Evolutionary conservation across 2,888 invertebrate genomes (phyloP).

Genomic region (Vanessa cardui): DNA sequence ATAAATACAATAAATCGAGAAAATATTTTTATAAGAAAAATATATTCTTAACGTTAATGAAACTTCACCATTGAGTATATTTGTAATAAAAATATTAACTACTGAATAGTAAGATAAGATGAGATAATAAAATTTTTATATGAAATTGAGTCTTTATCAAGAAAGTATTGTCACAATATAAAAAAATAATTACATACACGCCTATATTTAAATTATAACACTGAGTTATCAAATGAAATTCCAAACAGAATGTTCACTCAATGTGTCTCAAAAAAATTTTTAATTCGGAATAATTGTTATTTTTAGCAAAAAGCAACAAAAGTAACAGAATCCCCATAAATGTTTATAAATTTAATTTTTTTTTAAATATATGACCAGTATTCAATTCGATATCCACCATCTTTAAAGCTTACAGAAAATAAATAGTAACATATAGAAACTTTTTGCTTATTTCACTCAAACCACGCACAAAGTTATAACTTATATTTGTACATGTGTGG

Average conservation of each 20-base stretch:
- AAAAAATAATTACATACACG: conserved; percentile 16
- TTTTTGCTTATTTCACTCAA: conserved; percentile 27
- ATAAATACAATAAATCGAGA: neutral
- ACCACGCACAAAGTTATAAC: conserved; percentile 13
- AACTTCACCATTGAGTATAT: neutral
- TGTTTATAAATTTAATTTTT: conserved; percentile 13
- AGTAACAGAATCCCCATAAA: conserved; percentile 38
- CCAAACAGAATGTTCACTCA: conserved; percentile 30
- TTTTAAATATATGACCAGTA: conserved; percentile 31
- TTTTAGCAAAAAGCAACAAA: conserved; percentile 40
- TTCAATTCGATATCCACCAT: conserved; percentile 29
- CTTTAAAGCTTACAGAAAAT: conserved; percentile 39
- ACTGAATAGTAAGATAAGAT: conserved; percentile 1
- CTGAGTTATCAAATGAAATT: conserved; percentile 34
- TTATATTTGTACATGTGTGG: conserved; percentile 25
- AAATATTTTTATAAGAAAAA: conserved; percentile 2
- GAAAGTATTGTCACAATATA: conserved; percentile 22
- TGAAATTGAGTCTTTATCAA: conserved; percentile 14
- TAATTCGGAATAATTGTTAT: conserved; percentile 39
- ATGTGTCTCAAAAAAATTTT: conserved; percentile 18
- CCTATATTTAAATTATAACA: conserved; percentile 10
- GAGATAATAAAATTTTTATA: neutral
- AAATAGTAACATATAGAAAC: conserved; percentile 39
- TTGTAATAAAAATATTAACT: conserved; percentile 1
- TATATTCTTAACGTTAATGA: conserved; percentile 10